These are phyloP conservation scores for Tachyglossus aculeatus DNA, from an alignment of 2,797 vertebrate species.

Conservation along the genomic window DNA sequence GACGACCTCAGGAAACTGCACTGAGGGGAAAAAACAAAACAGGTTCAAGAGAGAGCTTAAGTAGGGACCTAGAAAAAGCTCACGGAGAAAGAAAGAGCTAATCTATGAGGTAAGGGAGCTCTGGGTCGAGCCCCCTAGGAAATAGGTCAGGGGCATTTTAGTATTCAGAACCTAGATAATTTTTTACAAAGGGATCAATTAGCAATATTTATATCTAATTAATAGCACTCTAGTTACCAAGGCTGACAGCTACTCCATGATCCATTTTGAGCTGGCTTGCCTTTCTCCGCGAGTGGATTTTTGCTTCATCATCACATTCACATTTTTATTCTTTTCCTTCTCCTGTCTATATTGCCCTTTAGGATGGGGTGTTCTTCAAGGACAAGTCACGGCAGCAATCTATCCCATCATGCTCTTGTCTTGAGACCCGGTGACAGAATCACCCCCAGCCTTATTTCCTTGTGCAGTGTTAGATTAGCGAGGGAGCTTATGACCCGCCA, in stretches of 20 bases:
- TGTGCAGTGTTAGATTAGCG: conserved; percentile 67
- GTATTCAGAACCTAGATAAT: conserved; percentile 33
- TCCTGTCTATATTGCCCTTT: conserved; percentile 20
- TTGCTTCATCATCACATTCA: conserved; percentile 43
- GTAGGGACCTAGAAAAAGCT: too few relatives aligned
- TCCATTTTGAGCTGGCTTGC: conserved; percentile 43
- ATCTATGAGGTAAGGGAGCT: too few relatives aligned
- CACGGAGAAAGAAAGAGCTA: too few relatives aligned
- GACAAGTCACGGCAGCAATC: conserved; percentile 56
- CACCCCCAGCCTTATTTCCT: conserved; percentile 67
- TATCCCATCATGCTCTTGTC: conserved; percentile 51
- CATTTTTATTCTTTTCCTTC: too few relatives aligned
- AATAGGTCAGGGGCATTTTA: neutral
- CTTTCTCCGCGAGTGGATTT: conserved; percentile 42
- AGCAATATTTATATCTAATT: conserved; percentile 48
- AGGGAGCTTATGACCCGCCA: conserved; percentile 68
- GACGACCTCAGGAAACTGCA: conserved; percentile 23
- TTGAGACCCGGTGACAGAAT: conserved; percentile 60
- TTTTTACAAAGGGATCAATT: conserved; percentile 44
- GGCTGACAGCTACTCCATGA: conserved; percentile 35
- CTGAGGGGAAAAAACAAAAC: conserved; percentile 58
- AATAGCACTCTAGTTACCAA: conserved; percentile 53
- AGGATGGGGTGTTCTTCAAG: conserved; percentile 60
- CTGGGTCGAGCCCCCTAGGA: too few relatives aligned
- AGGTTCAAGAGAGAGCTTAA: conserved; percentile 49